A percentile compares a stretch with the other conserved stretches of the same genome.
Conservation (phyloP, 2,888 invertebrate genomes). For the Nesidiocoris tenuis region DNA sequence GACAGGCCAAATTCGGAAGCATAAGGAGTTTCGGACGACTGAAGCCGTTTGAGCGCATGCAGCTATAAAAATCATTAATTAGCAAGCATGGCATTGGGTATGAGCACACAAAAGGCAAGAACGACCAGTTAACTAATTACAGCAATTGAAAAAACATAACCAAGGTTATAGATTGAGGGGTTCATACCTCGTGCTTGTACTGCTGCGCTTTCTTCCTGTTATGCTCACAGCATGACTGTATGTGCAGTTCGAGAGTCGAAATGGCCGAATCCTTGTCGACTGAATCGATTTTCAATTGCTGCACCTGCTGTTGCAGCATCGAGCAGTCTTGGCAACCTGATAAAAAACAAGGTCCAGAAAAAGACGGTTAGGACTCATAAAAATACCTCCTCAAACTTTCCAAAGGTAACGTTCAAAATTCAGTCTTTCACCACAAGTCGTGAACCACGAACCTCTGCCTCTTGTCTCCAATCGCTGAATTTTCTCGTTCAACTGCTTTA, state of each 20-base stretch:
- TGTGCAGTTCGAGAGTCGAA: constrained; percentile 32
- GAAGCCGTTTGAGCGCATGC: constrained; percentile 17
- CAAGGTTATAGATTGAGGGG: too few relatives aligned
- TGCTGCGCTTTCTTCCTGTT: constrained; percentile 34
- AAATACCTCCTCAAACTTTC: too few relatives aligned
- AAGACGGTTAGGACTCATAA: too few relatives aligned
- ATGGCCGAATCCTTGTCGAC: constrained; percentile 33
- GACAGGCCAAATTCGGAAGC: constrained; percentile 25
- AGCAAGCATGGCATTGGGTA: too few relatives aligned
- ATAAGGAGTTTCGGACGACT: neutral
- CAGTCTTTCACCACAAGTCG: too few relatives aligned
- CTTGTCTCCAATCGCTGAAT: neutral
- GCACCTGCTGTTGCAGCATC: constrained; percentile 16
- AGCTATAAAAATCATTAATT: constrained; percentile 14
- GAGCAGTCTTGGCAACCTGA: constrained; percentile 19
- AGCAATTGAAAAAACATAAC: too few relatives aligned
- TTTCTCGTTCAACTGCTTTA: constrained; percentile 1
- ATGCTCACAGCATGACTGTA: constrained; percentile 29
- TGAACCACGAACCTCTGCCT: constrained; percentile 4
- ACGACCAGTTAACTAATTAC: too few relatives aligned
- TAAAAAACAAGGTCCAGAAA: neutral
- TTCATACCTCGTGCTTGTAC: constrained; percentile 34
- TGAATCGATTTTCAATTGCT: constrained; percentile 26
- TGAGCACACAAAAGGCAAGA: too few relatives aligned
- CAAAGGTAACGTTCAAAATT: neutral